phyloP scores from a whole-genome alignment of 2,888 invertebrate genomes.

The Euspilapteryx auroguttella region DNA sequence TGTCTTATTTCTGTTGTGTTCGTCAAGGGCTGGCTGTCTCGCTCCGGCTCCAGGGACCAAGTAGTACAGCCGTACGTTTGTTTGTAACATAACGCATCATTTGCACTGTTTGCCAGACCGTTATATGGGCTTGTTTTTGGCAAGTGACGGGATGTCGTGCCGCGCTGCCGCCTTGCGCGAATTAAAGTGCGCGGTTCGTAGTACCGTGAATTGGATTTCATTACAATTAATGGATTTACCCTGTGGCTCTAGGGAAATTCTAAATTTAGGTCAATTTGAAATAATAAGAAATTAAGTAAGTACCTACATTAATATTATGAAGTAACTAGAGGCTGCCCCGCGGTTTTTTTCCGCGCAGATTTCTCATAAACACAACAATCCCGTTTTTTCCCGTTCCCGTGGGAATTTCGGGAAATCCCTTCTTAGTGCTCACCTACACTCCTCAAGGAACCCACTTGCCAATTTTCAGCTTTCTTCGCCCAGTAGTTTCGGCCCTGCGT shows the following conservation, averaged over 20 bases:
- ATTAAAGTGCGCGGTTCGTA: constrained; percentile 50
- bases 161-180: constrained; percentile 36
- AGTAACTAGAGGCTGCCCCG: no score
- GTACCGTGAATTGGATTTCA: constrained; percentile 51
- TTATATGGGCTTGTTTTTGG: constrained; percentile 55
- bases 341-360: no score
- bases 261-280: constrained; percentile 55
- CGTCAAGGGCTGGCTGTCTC: constrained; percentile 28
- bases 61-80: constrained; percentile 26
- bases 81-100: constrained; percentile 54
- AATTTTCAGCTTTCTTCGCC: no score
- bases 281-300: no score
- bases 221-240: constrained; percentile 46
- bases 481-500: no score
- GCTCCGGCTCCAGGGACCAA: constrained; percentile 15
- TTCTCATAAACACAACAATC: no score
- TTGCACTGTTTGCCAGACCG: constrained; percentile 53
- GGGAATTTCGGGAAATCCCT: no score
- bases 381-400: no score
- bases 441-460: no score
- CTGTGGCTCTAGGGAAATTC: constrained; percentile 52
- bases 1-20: constrained; percentile 47
- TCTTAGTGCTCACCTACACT: no score
- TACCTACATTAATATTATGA: no score
- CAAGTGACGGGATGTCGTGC: constrained; percentile 36